These are phyloP conservation scores for Uropsilus gracilis DNA, from an alignment of 2,113 vertebrate species.

Conservation along the genomic window DNA sequence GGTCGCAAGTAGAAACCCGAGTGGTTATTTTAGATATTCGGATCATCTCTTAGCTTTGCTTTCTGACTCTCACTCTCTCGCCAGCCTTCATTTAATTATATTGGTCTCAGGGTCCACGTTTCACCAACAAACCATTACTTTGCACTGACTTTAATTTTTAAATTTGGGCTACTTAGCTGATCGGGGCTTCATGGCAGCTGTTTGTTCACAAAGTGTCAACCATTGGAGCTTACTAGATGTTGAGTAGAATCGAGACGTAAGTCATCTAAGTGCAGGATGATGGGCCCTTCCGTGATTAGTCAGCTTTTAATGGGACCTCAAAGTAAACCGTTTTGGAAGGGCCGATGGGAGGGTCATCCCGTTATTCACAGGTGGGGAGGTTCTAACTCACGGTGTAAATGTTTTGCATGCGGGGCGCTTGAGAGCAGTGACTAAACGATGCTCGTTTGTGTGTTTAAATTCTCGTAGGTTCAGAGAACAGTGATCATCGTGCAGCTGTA, in stretches of 20 bases:
- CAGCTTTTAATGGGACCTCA: background rate
- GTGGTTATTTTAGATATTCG: background rate
- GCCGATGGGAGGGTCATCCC: background rate
- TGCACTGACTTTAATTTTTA: no score
- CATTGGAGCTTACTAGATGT: background rate
- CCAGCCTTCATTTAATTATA: background rate
- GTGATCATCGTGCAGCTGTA: background rate
- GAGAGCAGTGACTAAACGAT: background rate
- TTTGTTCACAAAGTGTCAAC: background rate
- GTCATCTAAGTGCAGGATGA: background rate
- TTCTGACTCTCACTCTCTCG: background rate
- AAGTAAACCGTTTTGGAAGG: background rate
- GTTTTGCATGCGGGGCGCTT: background rate
- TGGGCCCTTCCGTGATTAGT: background rate
- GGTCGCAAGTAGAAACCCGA: background rate
- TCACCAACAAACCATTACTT: background rate
- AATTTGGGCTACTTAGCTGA: background rate
- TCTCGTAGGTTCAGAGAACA: background rate
- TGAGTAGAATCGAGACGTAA: background rate
- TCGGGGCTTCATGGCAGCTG: background rate
- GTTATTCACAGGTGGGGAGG: background rate
- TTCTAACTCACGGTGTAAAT: background rate
- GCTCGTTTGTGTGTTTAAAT: background rate
- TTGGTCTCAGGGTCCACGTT: background rate
- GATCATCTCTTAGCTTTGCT: background rate